Evolutionary conservation across 2,113 vertebrate genomes (phyloP).

Genomic region (Mobula hypostoma): DNA sequence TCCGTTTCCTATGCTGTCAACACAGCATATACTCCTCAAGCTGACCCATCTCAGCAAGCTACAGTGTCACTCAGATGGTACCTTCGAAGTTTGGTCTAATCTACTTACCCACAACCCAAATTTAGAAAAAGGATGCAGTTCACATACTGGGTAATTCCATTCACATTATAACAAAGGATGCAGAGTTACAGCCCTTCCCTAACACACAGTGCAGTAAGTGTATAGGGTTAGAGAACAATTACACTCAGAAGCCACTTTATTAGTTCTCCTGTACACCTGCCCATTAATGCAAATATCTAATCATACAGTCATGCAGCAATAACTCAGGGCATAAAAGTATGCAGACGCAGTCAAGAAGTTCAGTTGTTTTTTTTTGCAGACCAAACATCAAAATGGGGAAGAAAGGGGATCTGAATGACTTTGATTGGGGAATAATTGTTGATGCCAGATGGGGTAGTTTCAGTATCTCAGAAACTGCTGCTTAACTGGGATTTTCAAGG

Average conservation of each 20-base stretch:
- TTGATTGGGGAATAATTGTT: too few relatives aligned
- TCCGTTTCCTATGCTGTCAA: not conserved
- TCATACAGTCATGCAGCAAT: too few relatives aligned
- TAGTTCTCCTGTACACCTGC: too few relatives aligned
- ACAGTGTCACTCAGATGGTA: not conserved
- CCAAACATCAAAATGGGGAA: too few relatives aligned
- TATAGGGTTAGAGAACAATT: not conserved
- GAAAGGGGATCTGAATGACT: too few relatives aligned
- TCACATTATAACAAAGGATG: not conserved
- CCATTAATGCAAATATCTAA: too few relatives aligned
- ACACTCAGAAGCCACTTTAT: not conserved
- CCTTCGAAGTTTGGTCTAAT: not conserved
- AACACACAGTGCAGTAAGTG: not conserved
- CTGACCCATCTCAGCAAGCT: not conserved
- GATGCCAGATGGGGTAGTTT: too few relatives aligned
- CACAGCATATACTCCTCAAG: not conserved
- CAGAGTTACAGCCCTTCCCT: not conserved
- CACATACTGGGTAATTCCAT: not conserved
- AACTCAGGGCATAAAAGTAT: too few relatives aligned
- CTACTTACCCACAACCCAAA: not conserved
- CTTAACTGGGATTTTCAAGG: too few relatives aligned
- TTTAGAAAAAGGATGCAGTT: not conserved
- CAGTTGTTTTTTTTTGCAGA: too few relatives aligned
- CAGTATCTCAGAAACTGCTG: too few relatives aligned
- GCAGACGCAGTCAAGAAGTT: too few relatives aligned